Base-by-base conservation (phyloP, 30 jellyfish, hydroid and myxozoan genomes). In the Turritopsis rubra region DNA sequence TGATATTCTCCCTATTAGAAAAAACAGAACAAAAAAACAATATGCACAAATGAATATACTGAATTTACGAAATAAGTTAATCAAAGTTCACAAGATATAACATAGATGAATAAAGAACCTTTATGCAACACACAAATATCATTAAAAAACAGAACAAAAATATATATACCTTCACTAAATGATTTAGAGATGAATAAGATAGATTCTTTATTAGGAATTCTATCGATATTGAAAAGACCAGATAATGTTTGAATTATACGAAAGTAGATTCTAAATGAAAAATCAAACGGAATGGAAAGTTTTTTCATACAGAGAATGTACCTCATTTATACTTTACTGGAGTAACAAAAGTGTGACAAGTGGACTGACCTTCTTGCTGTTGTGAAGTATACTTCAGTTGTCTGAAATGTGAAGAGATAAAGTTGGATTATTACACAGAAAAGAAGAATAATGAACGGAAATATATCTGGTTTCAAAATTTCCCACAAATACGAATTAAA, bases 121-220 rank as follows among this genome's bases (percentile, higher is more conserved):
- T 7, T 27, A 7, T 7, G 31, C 9, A 68, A 16, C 9, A 68
- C 77, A 68, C 23, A 60, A 68, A 68, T 68, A 68, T 9, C 16
- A 68, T n/a, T 27, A 68, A 1, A 23, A 68, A 68, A 0, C 16
- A 7, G 0, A 68, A 68, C 21, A 68, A 68, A 68, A 68, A 68
- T 9, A 68, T 22, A n/a, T 27, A 19, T n/a, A 68, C 77, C 77
- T 68, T 68, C 77, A 68, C 31, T 68, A 27, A 68, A 68, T n/a
- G 77, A 68, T 27, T 68, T 68, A 8, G 77, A 68, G 30, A 68
- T 68, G 28, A 27, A 68, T 27, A 68, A n/a, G 22, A 68, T 68
- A 9, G 77, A 68, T 68, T 68, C 31, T n/a, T 27, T 68, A 27
- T 23, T 27, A 68, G 77, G 21, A 27, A 23, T 68, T 7, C 21